Base-by-base conservation (phyloP, 2,797 vertebrate genomes). In the Trichosurus vulpecula region DNA sequence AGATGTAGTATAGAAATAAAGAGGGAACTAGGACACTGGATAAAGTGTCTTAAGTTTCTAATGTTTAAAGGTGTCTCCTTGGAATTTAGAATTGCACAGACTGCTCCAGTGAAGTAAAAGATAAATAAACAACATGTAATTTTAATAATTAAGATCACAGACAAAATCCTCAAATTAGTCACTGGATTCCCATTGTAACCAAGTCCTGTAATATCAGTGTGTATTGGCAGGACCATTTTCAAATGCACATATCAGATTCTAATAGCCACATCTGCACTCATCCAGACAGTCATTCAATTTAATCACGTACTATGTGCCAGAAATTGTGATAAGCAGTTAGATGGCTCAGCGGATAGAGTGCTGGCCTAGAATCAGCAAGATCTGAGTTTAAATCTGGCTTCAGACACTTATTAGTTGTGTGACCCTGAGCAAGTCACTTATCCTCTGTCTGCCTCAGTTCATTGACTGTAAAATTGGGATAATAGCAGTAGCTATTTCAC, bases 1-100 rank as follows among this genome's bases (percentile, higher is more conserved):
- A 98, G 98, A 98, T 93, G 41, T 95, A 87, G 22, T 87, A 98
- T 98, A 96, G 95, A 98, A 97, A 98, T 96, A 97, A 98, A 97
- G 93, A 94, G 29, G 61, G 92, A 90, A 97, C 54, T 93, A 94
- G 94, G 97, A 58, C 16, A 93, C 93, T 97, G 93, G 53, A 96
- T 58, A 92, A 97, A 95, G 93, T 92, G 30, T 90, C 98, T 97
- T 97, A 98, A 94, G 56, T 92, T 94, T 96, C 31, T 74, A 93
- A 12, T 92, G 41, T 91, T 93, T 94, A 51, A 92, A 97, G 52
- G 94, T 90, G 27, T 52, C 81, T 30, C 87, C 90, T 54, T 13
- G 97, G 93, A 93, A 14, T 90, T 97, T 66, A 94, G 22, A 87
- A 94, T 98, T 98, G 97, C 57, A 97, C 61, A 96, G 41, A 90